Percentiles rank a stretch among this genome's conserved stretches.
Conservation (phyloP, 2,888 invertebrate genomes). For the Morpho achilles region DNA sequence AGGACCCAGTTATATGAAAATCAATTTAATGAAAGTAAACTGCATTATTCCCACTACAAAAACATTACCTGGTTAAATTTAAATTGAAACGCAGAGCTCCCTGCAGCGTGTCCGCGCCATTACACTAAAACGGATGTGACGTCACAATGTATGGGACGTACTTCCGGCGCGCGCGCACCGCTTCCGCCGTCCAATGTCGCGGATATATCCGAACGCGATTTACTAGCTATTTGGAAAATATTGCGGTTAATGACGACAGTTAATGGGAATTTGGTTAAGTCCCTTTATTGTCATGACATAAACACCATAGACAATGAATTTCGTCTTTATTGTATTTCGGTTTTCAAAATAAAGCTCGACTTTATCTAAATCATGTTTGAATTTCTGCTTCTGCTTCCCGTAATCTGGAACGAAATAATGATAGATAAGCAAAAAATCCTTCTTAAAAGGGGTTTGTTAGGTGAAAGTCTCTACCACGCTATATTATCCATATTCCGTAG, state of each 20-base stretch:
- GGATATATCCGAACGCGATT: slow-evolving; percentile 63
- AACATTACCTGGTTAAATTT: slow-evolving; percentile 11
- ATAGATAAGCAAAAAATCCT: too few species aligned
- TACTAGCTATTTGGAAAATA: slow-evolving; percentile 52
- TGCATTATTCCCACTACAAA: background rate
- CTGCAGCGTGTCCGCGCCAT: slow-evolving; percentile 27
- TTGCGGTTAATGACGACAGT: slow-evolving; percentile 55
- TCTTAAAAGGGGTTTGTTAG: too few species aligned
- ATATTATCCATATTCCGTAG: too few species aligned
- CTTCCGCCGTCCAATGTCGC: slow-evolving; percentile 59
- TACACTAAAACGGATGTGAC: slow-evolving; percentile 47
- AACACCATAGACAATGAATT: too few species aligned
- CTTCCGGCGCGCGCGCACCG: slow-evolving; percentile 61
- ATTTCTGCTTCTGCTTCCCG: too few species aligned
- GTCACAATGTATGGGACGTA: slow-evolving; percentile 57
- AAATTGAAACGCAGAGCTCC: slow-evolving; percentile 14
- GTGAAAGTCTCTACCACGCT: too few species aligned
- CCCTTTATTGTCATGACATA: background rate
- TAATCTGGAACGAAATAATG: too few species aligned
- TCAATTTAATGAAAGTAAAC: too few species aligned
- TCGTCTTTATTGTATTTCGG: too few species aligned
- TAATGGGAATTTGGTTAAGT: slow-evolving; percentile 31
- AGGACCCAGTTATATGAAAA: too few species aligned
- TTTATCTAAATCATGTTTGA: too few species aligned
- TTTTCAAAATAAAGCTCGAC: too few species aligned